Conservation (phyloP, 2,888 invertebrate species). For the Argyra leucocephala region DNA sequence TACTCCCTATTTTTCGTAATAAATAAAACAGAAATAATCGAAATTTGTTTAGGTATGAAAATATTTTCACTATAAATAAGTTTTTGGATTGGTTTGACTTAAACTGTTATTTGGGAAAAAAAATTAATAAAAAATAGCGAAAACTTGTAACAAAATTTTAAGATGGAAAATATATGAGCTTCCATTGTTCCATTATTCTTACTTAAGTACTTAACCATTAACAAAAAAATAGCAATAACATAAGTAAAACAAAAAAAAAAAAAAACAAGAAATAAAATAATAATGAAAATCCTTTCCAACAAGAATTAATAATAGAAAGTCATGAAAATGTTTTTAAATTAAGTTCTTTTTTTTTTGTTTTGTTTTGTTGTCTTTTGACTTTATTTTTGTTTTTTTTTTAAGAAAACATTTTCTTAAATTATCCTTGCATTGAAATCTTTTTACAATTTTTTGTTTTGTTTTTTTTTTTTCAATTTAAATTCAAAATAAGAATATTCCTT, state of each 20-base stretch:
- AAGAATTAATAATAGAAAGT: slow-evolving; percentile 4
- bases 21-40: no score
- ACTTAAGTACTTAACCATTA: background rate
- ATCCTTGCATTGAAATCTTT: background rate
- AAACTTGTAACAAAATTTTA: background rate
- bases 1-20: no score
- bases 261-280: background rate
- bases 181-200: background rate
- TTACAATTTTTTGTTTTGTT: no score
- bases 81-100: no score
- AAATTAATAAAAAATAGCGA: background rate
- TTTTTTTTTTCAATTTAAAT: background rate
- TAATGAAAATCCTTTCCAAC: slow-evolving; percentile 4
- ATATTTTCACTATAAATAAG: no score
- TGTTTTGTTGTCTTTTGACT: background rate
- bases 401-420: background rate
- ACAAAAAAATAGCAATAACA: no score
- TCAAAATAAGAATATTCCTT: background rate
- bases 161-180: background rate
- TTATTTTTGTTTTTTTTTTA: background rate
- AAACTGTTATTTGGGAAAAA: no score
- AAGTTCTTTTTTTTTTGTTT: background rate
- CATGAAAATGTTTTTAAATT: background rate
- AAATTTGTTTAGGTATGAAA: no score
- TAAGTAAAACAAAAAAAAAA: background rate